Conservation (phyloP, 2,888 invertebrate species). For the Elysia crispata region DNA sequence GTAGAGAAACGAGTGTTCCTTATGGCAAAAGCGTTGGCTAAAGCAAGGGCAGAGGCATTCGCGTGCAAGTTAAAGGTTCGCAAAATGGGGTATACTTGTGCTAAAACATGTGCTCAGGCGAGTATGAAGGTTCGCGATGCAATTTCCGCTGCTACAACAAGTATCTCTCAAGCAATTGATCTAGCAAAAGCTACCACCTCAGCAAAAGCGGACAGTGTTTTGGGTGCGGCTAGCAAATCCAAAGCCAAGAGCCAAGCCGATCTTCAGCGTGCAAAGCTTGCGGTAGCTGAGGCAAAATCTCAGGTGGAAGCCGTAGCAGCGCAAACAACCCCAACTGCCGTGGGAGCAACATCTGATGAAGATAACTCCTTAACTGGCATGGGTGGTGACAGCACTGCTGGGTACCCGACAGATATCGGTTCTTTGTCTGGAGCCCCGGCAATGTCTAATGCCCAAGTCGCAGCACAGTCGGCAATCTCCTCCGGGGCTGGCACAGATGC, state of each 20-base stretch:
- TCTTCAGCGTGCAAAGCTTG: not conserved
- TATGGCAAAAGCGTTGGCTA: constrained; percentile 22
- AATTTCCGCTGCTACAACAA: not conserved
- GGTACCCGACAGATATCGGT: not conserved
- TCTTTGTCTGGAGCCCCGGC: not conserved
- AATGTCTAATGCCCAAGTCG: not conserved
- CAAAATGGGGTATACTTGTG: not conserved
- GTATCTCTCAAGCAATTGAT: constrained; percentile 13
- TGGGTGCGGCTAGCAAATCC: not conserved
- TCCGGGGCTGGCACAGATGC: constrained; percentile 13
- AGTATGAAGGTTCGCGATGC: constrained; percentile 4
- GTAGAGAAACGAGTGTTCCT: constrained; percentile 20
- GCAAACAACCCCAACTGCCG: not conserved
- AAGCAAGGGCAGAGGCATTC: constrained; percentile 21
- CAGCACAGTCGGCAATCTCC: not conserved
- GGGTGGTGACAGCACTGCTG: not conserved
- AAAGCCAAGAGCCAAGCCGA: not conserved
- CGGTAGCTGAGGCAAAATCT: not conserved
- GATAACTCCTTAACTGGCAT: not conserved
- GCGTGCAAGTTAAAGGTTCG: not conserved
- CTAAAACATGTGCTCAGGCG: not conserved
- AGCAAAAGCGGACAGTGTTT: not conserved
- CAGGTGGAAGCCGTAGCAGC: not conserved
- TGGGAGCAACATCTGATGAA: not conserved
- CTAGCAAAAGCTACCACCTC: not conserved